Percentiles rank a stretch among this genome's conserved stretches.
These are phyloP conservation scores for Drosophila nr. medialis DNA, from an alignment of 2,888 invertebrate genomes.

Conservation along the genomic window DNA sequence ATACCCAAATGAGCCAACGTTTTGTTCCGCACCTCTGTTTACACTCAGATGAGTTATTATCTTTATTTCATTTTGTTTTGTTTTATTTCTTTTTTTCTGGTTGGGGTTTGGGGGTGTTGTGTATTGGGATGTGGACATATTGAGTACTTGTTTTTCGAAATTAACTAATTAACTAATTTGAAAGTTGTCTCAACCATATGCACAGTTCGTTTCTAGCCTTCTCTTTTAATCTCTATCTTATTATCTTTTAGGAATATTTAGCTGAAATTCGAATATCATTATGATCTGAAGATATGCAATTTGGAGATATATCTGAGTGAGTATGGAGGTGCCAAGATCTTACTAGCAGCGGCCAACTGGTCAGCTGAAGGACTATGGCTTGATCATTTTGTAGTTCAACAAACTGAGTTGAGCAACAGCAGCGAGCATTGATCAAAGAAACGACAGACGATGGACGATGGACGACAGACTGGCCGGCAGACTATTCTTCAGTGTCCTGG, in stretches of 20 bases:
- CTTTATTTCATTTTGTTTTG: not conserved
- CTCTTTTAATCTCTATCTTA: not conserved
- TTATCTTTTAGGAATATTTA: not conserved
- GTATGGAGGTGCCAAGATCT: not conserved
- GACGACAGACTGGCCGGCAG: conserved; percentile 22
- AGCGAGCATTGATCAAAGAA: conserved; percentile 71
- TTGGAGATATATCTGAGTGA: not conserved
- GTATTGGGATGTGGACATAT: not conserved
- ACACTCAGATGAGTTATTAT: conserved; percentile 53
- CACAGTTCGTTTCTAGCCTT: not conserved
- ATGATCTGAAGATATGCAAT: not conserved
- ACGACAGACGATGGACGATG: conserved; percentile 8
- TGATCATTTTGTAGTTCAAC: conserved; percentile 67
- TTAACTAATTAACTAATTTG: not conserved
- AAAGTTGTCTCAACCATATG: no score
- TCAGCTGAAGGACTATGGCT: conserved; percentile 28
- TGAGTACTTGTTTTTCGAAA: not conserved
- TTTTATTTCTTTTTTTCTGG: not conserved
- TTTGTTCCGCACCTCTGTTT: conserved; percentile 64
- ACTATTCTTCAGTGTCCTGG: conserved; percentile 26
- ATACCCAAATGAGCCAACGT: conserved; percentile 45
- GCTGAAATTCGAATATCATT: not conserved
- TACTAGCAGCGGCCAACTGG: not conserved
- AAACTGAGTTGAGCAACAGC: conserved; percentile 56
- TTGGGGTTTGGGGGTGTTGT: no score